These are phyloP conservation scores for Conger conger DNA, from an alignment of 2,113 vertebrate genomes.

Conservation along the genomic window DNA sequence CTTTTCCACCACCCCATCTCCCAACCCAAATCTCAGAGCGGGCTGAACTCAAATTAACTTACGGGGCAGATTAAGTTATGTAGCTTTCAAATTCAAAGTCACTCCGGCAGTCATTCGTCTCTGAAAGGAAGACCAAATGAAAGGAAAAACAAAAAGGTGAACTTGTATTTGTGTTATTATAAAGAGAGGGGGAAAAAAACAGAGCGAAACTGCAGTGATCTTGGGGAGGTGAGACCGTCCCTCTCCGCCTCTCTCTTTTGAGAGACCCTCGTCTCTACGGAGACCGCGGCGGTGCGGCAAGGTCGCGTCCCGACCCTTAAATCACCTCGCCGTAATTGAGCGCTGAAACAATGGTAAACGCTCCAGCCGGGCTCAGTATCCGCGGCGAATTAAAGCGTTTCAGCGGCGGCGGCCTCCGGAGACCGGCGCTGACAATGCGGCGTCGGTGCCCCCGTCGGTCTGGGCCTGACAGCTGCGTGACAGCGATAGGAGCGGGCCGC, in stretches of 20 bases:
- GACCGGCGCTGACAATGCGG: conserved; percentile 40
- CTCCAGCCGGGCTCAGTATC: conserved; percentile 42
- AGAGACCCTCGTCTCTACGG: background rate
- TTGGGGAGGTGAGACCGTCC: background rate
- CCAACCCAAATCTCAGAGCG: background rate
- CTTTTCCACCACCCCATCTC: too few species aligned
- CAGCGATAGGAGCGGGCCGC: conserved; percentile 53
- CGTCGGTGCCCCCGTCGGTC: conserved; percentile 34
- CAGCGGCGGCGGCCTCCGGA: conserved; percentile 23
- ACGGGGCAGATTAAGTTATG: too few species aligned
- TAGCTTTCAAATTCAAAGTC: background rate
- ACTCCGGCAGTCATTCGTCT: background rate
- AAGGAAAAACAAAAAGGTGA: background rate
- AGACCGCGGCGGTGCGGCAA: conserved; percentile 28
- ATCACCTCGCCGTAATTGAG: conserved; percentile 28
- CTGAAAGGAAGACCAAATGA: background rate
- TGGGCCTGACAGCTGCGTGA: conserved; percentile 45
- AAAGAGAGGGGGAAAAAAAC: background rate
- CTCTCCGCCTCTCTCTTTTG: background rate
- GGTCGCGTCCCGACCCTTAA: conserved; percentile 26
- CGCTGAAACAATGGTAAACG: conserved; percentile 36
- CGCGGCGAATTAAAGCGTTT: conserved; percentile 33
- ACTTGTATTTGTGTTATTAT: background rate
- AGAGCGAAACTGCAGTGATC: background rate
- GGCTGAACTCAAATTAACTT: background rate